Percentiles rank a stretch among this genome's conserved stretches.
Evolutionary conservation across 2,888 invertebrate species (phyloP).

Genomic region (Sialis lutaria): DNA sequence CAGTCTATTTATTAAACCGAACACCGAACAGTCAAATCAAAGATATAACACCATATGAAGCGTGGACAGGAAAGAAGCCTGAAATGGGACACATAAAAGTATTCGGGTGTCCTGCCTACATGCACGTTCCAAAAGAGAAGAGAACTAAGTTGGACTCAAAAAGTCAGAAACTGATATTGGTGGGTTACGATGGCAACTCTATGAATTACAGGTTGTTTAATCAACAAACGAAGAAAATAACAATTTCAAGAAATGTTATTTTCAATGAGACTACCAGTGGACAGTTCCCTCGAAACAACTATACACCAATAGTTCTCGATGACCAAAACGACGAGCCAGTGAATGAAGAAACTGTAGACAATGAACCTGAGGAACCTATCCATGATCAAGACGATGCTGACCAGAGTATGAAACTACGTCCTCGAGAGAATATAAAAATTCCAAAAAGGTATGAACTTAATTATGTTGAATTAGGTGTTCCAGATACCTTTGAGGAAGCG

Average conservation of each 20-base stretch:
- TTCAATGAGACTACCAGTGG: background rate
- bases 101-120: background rate
- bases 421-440: background rate
- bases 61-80: background rate
- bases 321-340: background rate
- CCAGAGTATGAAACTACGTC: background rate
- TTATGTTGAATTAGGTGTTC: constrained; percentile 7
- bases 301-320: background rate
- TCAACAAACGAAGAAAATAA: background rate
- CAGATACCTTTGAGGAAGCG: constrained; percentile 11
- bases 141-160: background rate
- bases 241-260: background rate
- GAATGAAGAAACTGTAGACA: background rate
- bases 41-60: background rate
- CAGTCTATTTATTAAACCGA: background rate
- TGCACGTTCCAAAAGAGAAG: background rate
- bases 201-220: background rate
- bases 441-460: too few relatives aligned
- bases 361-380: background rate
- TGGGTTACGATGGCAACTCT: background rate
- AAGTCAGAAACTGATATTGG: background rate
- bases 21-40: background rate
- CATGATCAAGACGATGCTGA: background rate
- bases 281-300: background rate
- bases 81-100: background rate